phyloP scores from a whole-genome alignment of 2,797 vertebrate species.

The Aplochiton taeniatus region DNA sequence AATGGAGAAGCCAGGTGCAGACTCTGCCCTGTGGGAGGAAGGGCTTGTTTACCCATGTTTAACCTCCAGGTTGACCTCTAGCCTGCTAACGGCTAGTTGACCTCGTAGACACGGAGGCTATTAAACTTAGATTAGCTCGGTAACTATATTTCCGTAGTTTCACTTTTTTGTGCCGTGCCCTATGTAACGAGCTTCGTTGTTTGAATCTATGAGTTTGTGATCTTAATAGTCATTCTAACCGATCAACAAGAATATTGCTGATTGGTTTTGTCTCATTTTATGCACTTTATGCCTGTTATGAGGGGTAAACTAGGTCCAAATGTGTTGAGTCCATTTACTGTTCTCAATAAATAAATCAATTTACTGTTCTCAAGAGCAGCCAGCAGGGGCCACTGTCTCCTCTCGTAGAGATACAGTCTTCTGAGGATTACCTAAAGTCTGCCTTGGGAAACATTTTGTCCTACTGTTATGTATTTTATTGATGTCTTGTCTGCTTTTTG shows the following conservation, averaged over 20 bases:
- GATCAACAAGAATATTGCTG: too few relatives aligned
- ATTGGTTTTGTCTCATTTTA: too few relatives aligned
- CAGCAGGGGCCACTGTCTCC: constrained; percentile 45
- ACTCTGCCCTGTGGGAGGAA: constrained; percentile 65
- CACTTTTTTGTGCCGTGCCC: too few relatives aligned
- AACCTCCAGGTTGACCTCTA: constrained; percentile 49
- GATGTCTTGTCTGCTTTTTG: constrained; percentile 2
- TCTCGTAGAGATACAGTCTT: neutral
- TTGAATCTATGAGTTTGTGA: too few relatives aligned
- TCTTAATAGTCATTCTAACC: too few relatives aligned
- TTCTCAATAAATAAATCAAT: neutral
- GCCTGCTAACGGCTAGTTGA: constrained; percentile 29
- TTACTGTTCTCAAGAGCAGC: constrained; percentile 18
- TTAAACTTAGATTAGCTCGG: neutral
- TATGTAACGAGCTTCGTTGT: too few relatives aligned
- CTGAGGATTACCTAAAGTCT: neutral
- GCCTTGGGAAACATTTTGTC: constrained; percentile 16
- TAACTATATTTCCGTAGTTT: neutral
- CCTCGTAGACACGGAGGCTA: constrained; percentile 10
- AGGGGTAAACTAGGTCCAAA: neutral
- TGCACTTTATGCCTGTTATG: too few relatives aligned
- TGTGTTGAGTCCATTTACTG: neutral
- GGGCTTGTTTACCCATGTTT: constrained; percentile 68
- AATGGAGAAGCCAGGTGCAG: constrained; percentile 77
- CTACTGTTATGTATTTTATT: constrained; percentile 10